phyloP scores from a whole-genome alignment of 2,797 vertebrate species.

The Tangara arthus region DNA sequence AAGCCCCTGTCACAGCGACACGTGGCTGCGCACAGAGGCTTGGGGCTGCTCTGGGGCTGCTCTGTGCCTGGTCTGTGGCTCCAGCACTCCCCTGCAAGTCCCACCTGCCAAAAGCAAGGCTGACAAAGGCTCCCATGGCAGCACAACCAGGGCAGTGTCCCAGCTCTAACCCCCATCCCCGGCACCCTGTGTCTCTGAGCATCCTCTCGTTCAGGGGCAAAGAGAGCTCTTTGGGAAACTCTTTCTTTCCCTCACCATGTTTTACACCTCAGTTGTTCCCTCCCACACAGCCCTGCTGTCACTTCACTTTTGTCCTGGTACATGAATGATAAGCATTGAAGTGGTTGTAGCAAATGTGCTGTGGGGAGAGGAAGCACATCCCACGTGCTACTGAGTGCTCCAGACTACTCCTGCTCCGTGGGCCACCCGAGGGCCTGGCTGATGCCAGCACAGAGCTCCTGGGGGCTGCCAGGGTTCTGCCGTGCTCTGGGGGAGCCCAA shows the following conservation, averaged over 20 bases:
- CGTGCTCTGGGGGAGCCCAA: neutral
- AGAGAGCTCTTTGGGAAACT: neutral
- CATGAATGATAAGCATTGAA: constrained; percentile 9
- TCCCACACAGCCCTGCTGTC: constrained; percentile 52
- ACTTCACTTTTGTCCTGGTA: neutral
- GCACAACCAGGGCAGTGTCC: neutral
- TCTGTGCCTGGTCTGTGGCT: neutral
- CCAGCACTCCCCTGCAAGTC: neutral
- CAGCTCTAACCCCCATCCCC: too few species aligned
- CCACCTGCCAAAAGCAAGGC: too few species aligned
- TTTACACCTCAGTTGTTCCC: neutral
- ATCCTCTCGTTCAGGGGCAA: neutral
- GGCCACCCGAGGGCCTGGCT: neutral
- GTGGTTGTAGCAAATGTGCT: neutral
- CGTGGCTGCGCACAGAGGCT: fast-evolving
- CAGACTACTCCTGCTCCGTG: neutral
- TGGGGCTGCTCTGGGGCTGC: fast-evolving
- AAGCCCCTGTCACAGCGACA: fast-evolving
- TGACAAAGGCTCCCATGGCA: too few species aligned
- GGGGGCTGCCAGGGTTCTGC: neutral
- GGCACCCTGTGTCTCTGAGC: neutral
- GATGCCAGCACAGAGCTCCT: fast-evolving
- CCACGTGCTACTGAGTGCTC: neutral
- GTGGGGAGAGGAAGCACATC: neutral
- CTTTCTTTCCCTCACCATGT: neutral